A percentile compares a stretch with the other conserved stretches of the same genome.
These are phyloP conservation scores for Eupithecia pulchellata DNA, from an alignment of 2,888 invertebrate genomes.

Conservation along the genomic window DNA sequence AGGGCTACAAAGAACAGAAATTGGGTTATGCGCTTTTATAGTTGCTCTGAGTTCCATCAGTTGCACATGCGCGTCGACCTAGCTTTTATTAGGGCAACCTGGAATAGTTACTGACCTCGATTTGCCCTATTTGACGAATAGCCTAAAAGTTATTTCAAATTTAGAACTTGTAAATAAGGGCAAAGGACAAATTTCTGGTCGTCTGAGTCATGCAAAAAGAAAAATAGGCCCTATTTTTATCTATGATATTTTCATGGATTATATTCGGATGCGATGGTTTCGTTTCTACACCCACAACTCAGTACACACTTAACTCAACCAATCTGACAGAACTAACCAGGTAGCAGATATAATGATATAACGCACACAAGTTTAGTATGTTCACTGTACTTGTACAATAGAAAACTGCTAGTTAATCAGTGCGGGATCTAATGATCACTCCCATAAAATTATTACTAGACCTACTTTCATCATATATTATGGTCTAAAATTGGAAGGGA, in stretches of 20 bases:
- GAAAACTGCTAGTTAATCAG: not conserved
- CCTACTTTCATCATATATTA: not conserved
- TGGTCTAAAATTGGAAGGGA: not conserved
- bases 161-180: not conserved
- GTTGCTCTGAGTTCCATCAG: constrained; percentile 25
- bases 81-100: constrained; percentile 42
- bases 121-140: not conserved
- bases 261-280: too few relatives aligned
- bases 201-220: not conserved
- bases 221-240: not conserved
- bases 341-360: not conserved
- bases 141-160: not conserved
- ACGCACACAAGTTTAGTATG: too few relatives aligned
- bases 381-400: too few relatives aligned
- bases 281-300: too few relatives aligned
- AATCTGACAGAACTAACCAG: too few relatives aligned
- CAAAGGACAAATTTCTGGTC: not conserved
- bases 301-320: too few relatives aligned
- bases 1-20: constrained; percentile 81
- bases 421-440: not conserved
- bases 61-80: constrained; percentile 70
- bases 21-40: constrained; percentile 29
- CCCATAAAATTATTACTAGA: not conserved
- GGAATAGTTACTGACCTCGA: not conserved
- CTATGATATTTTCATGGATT: too few relatives aligned